Evolutionary conservation across 35 echinoderm and acorn worm genomes (phyloP).

Genomic region (Holothuria glaberrima): DNA sequence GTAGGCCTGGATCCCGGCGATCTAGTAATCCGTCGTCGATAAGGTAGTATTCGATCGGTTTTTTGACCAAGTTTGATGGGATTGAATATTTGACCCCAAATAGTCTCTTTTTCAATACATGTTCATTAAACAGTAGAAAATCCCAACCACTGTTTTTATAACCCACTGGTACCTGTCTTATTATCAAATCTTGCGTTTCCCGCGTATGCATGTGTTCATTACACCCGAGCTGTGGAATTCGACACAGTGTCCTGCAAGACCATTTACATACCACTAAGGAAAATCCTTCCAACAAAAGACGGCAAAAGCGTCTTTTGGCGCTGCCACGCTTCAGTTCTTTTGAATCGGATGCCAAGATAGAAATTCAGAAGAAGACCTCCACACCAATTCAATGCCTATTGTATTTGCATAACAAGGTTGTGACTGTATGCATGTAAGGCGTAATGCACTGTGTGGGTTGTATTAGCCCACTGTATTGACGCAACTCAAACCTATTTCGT

Average conservation of each 20-base stretch:
- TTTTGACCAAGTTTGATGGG: no score
- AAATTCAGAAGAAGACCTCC: slow-evolving; percentile 36
- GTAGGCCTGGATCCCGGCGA: no score
- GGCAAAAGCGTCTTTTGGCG: slow-evolving; percentile 45
- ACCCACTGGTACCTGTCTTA: no score
- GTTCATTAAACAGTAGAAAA: no score
- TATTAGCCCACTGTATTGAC: neutral
- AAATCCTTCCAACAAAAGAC: slow-evolving; percentile 16
- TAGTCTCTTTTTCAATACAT: no score
- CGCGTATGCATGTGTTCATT: neutral
- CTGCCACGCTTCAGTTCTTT: slow-evolving; percentile 36
- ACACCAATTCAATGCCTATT: slow-evolving; percentile 26
- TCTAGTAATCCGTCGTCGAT: no score
- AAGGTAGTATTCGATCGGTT: no score
- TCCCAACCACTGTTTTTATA: no score
- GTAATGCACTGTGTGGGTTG: neutral
- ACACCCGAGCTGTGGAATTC: slow-evolving; percentile 48
- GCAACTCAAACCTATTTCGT: neutral
- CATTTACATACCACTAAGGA: slow-evolving; percentile 23
- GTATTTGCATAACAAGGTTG: slow-evolving; percentile 49
- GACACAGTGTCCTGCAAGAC: slow-evolving; percentile 7
- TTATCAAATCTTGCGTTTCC: no score
- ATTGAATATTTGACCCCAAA: no score
- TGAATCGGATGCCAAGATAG: slow-evolving; percentile 13
- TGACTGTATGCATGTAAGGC: neutral